Conservation (phyloP, 2,113 vertebrate genomes). For the Cyphomyrus discorhynchus region DNA sequence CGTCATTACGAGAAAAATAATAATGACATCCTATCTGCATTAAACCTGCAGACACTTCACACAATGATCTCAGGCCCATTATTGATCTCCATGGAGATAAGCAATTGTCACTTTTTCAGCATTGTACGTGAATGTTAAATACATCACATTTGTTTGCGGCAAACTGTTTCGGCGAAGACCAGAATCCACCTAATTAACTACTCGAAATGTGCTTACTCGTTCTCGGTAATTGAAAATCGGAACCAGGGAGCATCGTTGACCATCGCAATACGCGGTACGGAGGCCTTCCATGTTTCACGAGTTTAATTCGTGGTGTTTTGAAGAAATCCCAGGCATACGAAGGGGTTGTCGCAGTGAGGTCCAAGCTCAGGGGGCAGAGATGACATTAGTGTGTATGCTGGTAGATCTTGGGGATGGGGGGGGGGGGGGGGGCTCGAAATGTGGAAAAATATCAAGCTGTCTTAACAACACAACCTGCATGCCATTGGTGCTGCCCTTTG, state of each 20-base stretch:
- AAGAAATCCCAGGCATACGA: conserved; percentile 28
- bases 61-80: conserved; percentile 99
- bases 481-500: background rate
- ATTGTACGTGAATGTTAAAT: conserved; percentile 98
- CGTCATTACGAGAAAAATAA: conserved; percentile 99
- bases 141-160: conserved; percentile 83
- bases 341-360: background rate
- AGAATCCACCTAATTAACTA: conserved; percentile 85
- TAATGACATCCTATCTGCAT: conserved; percentile 99
- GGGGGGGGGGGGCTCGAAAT: background rate
- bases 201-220: conserved; percentile 82
- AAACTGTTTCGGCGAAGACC: conserved; percentile 83
- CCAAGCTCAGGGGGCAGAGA: background rate
- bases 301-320: conserved; percentile 16
- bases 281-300: conserved; percentile 12
- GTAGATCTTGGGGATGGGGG: background rate
- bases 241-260: conserved; percentile 32
- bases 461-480: background rate
- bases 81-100: conserved; percentile 99
- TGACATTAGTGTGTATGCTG: background rate
- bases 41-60: conserved; percentile 99
- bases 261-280: background rate
- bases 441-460: background rate
- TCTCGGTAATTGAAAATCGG: conserved; percentile 76
- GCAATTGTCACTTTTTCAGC: conserved; percentile 98